A percentile compares a stretch with the other conserved stretches of the same genome.
Conservation (phyloP, 53 echinoderm and acorn worm species). For the Henricia sp. region DNA sequence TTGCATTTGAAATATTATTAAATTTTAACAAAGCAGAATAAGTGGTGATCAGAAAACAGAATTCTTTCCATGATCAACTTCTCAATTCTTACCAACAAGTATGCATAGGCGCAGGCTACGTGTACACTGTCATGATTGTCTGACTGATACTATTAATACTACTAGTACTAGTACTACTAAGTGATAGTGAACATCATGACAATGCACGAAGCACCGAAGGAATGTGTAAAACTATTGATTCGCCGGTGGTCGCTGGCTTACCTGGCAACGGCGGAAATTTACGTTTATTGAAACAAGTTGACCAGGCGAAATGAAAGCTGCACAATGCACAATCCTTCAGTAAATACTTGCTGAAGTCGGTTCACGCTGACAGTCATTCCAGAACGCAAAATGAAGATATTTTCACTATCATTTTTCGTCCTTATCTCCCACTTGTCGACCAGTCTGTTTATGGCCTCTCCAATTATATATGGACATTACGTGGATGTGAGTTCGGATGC, state of each 20-base stretch:
- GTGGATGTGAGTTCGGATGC: neutral
- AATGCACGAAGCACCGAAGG: no score
- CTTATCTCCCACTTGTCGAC: neutral
- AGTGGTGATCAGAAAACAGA: no score
- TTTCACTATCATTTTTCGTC: neutral
- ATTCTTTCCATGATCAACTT: no score
- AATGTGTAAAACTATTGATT: no score
- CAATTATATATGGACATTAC: neutral
- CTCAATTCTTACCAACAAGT: no score
- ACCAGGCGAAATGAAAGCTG: neutral
- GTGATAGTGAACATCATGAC: no score
- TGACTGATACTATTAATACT: no score
- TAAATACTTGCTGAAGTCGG: neutral
- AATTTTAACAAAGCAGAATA: no score
- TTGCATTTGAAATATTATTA: no score
- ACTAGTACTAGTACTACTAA: no score
- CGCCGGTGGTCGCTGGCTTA: conserved; percentile 5
- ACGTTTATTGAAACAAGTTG: neutral
- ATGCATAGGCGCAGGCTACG: no score
- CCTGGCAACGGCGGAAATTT: conserved; percentile 53
- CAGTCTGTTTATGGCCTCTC: conserved; percentile 5
- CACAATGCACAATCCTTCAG: neutral
- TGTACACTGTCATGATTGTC: no score
- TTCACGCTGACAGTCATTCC: conserved; percentile 19
- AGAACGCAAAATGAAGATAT: conserved; percentile 16